Base-by-base conservation (phyloP, 2,888 invertebrate genomes). In the Acleris holmiana region DNA sequence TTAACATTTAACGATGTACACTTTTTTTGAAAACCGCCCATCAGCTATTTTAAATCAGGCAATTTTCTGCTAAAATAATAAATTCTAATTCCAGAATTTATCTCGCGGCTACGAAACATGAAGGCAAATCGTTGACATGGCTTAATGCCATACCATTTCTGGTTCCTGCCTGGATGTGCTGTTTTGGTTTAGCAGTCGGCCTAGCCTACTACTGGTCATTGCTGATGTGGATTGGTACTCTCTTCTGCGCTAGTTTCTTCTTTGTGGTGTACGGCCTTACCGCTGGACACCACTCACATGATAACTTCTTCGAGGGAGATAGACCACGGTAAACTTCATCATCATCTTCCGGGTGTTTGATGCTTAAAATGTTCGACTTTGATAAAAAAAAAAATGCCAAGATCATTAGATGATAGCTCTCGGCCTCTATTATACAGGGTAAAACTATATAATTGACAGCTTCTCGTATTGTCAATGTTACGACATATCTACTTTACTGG, bases 301-400 rank as follows among this genome's bases (percentile, higher is more conserved):
- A 94, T 40, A 95, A 96, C 65, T 96, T 96, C 82, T 97, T 97
- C 75, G 97, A 97, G 75, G 97, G 97, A 8, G 97, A 97, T 83
- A 83, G 94, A 25, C 93, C 94, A 15, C 94, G 95, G 95, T 95
- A 88, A 68, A 10, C 35, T 35, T 35, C 35, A 35, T 7, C 10
- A 29, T 29, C 29, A 29, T 29, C 13, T 10, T 8, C 10, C 0
- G 29, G 13, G 35, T 35, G 13, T 13, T 4, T 2, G 4, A 35
- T 35, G 35, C 4, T 35, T 35, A 35, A 35, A 35, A 35, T 35
- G 4, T 35, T 29, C 8, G 1, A 35, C 10, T 2, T 35, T 35
- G 35, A 35, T 35, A 10, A 35, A 35, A 35, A 35, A 35, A 8
- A 13, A 29, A 29, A 29, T 29, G 2, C 2, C 8, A 8, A 29